Evolutionary conservation across 2,113 vertebrate species (phyloP), one percentile per base, ranked within the genome.

Genomic region (Cynocephalus volans): DNA sequence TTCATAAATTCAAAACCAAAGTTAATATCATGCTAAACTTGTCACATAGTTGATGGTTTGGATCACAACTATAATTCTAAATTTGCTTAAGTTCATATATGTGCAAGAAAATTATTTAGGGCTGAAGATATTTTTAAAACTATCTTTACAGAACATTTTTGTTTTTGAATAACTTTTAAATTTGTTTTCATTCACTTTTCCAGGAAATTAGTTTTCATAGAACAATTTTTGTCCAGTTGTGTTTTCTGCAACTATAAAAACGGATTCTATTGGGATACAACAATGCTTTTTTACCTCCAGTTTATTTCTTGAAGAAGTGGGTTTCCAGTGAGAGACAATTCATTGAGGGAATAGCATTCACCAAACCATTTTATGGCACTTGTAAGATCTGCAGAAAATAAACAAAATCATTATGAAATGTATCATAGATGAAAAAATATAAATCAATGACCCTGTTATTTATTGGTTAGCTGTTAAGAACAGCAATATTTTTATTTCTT

Each of bases 251-350:
- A 33, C 13, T 41, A 56, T 69, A 90, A 69, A 36, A 93, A 97
- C 92, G 18, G 21, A 60, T 60, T 12, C 14, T 60, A 10, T 60
- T 18, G 1, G 3, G 4, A 0, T 56, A 1, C 6, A 92, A 86
- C 0, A 52, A 31, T 52, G 17, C 19, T 97, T 97, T 45, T 90
- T 98, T 98, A 99, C 99, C 99, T 99, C 99, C 99, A 99, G 31
- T 98, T 98, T 80, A 88, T 93, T 97, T 99, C 99, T 97, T 98
- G 99, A 86, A 99, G 98, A 93, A 99, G 89, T 90, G 99, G 99
- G 98, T 99, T 99, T 97, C 99, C 99, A 62, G 41, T 97, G 24
- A 99, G 86, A 88, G 97, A 98, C 69, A 99, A 95, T 62, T 99
- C 98, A 65, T 58, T 97, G 33, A 99, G 98, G 96, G 98, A 98